Conservation (phyloP, 37 sponge, comb jelly and placozoan genomes). For the Petrosia ficiformis region DNA sequence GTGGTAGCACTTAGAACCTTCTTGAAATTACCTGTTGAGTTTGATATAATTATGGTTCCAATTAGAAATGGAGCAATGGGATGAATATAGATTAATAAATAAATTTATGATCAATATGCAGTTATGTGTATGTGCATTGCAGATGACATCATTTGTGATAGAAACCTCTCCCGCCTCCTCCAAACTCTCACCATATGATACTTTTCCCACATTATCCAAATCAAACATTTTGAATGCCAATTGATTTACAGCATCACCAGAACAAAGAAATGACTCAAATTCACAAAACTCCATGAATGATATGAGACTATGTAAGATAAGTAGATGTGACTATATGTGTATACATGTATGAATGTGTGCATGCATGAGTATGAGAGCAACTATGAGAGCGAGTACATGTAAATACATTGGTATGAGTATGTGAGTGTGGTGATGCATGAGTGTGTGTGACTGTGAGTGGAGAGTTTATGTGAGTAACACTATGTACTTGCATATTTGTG, state of each 20-base stretch:
- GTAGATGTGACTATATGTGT: no score
- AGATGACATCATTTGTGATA: background rate
- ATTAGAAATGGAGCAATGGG: constrained; percentile 1
- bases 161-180: background rate
- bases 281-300: constrained; percentile 80
- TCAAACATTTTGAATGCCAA: constrained; percentile 86
- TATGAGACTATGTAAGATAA: constrained; percentile 63
- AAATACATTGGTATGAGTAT: constrained; percentile 8
- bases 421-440: background rate
- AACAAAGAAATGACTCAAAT: constrained; percentile 68
- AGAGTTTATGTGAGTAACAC: background rate
- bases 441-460: background rate
- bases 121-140: no score
- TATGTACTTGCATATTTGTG: background rate
- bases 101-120: no score
- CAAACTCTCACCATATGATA: constrained; percentile 59
- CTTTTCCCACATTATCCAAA: constrained; percentile 52
- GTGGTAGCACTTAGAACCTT: constrained; percentile 46
- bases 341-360: background rate
- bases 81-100: no score
- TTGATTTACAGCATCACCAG: constrained; percentile 65
- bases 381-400: no score
- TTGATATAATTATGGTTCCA: no score
- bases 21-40: constrained; percentile 78
- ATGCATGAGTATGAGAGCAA: constrained; percentile 16